Evolutionary conservation across 2,888 invertebrate species (phyloP).

Genomic region (Andricus curvator): DNA sequence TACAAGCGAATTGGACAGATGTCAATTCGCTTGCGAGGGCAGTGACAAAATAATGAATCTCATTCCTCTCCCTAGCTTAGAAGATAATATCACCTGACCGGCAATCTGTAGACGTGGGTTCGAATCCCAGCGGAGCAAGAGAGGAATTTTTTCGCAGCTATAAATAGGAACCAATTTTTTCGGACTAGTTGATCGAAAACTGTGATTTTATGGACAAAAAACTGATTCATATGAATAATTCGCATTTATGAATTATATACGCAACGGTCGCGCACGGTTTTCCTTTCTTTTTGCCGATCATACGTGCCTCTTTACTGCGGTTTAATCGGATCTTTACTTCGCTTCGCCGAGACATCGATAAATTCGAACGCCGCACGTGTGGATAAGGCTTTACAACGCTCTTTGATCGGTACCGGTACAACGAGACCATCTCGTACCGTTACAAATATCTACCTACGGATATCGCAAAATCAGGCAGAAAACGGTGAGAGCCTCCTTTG

Average conservation of each 20-base stretch:
- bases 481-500: not conserved
- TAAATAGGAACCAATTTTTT: too few relatives aligned
- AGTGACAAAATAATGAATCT: too few relatives aligned
- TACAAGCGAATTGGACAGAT: too few relatives aligned
- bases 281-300: not conserved
- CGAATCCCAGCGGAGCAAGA: too few relatives aligned
- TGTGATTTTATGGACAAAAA: too few relatives aligned
- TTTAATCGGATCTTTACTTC: conserved; percentile 24
- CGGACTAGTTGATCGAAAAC: too few relatives aligned
- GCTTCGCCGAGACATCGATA: conserved; percentile 26
- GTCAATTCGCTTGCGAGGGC: too few relatives aligned
- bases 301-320: conserved; percentile 7
- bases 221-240: not conserved
- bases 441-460: conserved; percentile 36
- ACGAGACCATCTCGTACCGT: conserved; percentile 27
- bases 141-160: too few relatives aligned
- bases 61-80: too few relatives aligned
- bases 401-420: conserved; percentile 40
- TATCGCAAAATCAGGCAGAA: conserved; percentile 35
- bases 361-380: conserved; percentile 21
- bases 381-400: conserved; percentile 34
- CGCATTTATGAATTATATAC: not conserved
- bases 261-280: not conserved
- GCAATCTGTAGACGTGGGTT: too few relatives aligned
- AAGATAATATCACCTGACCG: too few relatives aligned